phyloP scores from a whole-genome alignment of 2,113 vertebrate species.

The Oryctolagus cuniculus region mOryCun1.1 NC_091443.1:52762501-52763000 shows the following conservation, averaged over 20 bases:
- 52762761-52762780: neutral
- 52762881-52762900: conserved; percentile 12
- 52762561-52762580: too few species aligned
- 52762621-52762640: too few species aligned
- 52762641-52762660: too few species aligned
- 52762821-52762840: neutral
- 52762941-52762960: neutral
- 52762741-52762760: neutral
- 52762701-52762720: neutral
- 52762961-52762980: neutral
- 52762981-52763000: neutral
- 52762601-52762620: too few species aligned
- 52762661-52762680: too few species aligned
- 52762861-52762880: neutral
- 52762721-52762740: neutral
- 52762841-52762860: neutral
- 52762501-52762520: too few species aligned
- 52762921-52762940: neutral
- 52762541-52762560: too few species aligned
- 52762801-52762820: neutral
- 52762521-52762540: too few species aligned
- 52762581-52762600: too few species aligned
- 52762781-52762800: neutral
- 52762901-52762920: neutral
- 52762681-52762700: too few species aligned